Conservation (phyloP, 2,888 invertebrate species). For the Gibbula magus region DNA sequence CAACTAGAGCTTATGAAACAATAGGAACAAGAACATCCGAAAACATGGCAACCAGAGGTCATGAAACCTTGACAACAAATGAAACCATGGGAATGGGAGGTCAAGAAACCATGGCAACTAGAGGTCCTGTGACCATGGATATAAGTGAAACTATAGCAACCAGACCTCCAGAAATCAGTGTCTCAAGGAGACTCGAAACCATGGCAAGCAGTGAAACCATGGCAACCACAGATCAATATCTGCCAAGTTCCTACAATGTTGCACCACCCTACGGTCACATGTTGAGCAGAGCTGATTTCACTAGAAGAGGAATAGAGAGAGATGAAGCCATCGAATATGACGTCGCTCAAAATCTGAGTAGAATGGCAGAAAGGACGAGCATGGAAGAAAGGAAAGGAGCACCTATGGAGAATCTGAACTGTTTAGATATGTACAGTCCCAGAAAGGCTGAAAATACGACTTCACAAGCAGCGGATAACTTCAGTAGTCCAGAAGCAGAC, state of each 20-base stretch:
- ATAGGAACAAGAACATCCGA: neutral
- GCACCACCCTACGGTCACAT: neutral
- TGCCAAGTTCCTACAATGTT: neutral
- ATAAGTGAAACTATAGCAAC: neutral
- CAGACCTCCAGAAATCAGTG: neutral
- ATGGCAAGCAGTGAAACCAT: neutral
- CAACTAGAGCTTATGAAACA: neutral
- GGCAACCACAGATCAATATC: neutral
- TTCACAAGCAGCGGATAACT: no score
- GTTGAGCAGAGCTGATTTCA: no score
- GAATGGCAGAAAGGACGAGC: neutral
- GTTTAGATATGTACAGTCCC: no score
- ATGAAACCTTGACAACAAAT: no score
- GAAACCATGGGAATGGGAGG: no score
- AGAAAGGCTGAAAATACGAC: no score
- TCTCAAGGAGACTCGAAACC: neutral
- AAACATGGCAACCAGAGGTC: neutral
- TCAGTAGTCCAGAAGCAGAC: no score
- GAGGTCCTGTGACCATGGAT: neutral
- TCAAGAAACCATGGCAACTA: neutral
- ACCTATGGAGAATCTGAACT: no score
- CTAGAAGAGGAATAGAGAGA: neutral
- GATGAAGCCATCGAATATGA: neutral
- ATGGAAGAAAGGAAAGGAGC: no score
- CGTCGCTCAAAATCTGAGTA: neutral